Conservation (phyloP, 2,113 vertebrate genomes). For the Crotalus viridis region DNA sequence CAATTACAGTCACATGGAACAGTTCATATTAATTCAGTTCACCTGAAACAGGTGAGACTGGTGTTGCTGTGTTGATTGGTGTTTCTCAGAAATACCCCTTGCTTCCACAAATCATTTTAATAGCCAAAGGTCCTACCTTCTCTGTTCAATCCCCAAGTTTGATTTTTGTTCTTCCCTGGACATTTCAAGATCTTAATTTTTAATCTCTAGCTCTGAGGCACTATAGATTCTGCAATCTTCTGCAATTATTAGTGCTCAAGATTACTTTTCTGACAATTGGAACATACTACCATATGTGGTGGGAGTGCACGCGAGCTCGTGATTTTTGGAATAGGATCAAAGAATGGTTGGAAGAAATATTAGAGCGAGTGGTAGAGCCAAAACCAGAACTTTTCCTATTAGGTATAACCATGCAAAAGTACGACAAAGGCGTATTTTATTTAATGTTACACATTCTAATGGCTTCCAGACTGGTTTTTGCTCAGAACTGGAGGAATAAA, state of each 20-base stretch:
- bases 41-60: not conserved
- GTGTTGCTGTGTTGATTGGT: not conserved
- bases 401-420: no score
- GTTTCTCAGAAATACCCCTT: not conserved
- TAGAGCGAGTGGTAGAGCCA: no score
- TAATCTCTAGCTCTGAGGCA: conserved; percentile 88
- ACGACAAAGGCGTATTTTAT: no score
- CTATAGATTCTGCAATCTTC: conserved; percentile 60
- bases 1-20: not conserved
- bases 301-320: not conserved
- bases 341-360: no score
- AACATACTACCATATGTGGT: no score
- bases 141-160: conserved; percentile 79
- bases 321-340: no score
- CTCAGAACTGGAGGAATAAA: no score
- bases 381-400: no score
- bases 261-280: no score
- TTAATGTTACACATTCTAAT: no score
- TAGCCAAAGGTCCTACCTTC: not conserved
- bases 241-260: conserved; percentile 13
- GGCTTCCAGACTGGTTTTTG: no score
- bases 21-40: not conserved
- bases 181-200: conserved; percentile 92
- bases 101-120: not conserved
- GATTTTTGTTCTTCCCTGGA: conserved; percentile 85